Conservation (phyloP, 2,113 vertebrate genomes). For the Gadus macrocephalus region DNA sequence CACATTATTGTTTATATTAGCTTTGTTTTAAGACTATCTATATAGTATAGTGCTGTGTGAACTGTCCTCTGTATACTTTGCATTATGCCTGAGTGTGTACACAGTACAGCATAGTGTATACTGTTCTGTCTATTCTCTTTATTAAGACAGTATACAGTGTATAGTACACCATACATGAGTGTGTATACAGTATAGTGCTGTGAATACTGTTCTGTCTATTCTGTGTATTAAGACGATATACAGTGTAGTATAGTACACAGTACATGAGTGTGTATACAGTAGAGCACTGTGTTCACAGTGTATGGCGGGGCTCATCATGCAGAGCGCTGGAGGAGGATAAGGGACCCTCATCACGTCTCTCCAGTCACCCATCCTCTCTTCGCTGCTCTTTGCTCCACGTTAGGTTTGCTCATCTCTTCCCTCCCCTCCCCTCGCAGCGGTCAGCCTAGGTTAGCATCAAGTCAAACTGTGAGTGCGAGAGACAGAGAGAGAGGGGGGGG, state of each 20-base stretch:
- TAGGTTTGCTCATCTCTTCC: not conserved
- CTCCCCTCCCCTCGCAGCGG: constrained; percentile 43
- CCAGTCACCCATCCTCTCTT: constrained; percentile 28
- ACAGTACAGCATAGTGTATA: too few relatives aligned
- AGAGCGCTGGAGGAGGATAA: constrained; percentile 22
- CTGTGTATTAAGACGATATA: too few relatives aligned
- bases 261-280: not conserved
- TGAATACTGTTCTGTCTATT: too few relatives aligned
- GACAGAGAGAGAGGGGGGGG: not conserved
- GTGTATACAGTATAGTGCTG: not conserved
- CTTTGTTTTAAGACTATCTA: too few relatives aligned
- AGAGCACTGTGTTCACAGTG: not conserved
- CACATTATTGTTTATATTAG: too few relatives aligned
- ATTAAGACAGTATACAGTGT: too few relatives aligned
- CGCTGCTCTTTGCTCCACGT: too few relatives aligned
- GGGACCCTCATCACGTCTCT: constrained; percentile 8
- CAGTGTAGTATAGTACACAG: too few relatives aligned
- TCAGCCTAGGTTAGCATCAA: constrained; percentile 59
- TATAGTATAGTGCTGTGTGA: too few relatives aligned
- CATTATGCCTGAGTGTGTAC: too few relatives aligned
- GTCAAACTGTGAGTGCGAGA: constrained; percentile 30
- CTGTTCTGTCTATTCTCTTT: too few relatives aligned
- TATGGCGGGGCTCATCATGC: constrained; percentile 23
- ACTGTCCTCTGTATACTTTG: too few relatives aligned
- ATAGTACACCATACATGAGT: not conserved